phyloP scores from a whole-genome alignment of 2,888 invertebrate genomes.

The Drosophila quinaria region DNA sequence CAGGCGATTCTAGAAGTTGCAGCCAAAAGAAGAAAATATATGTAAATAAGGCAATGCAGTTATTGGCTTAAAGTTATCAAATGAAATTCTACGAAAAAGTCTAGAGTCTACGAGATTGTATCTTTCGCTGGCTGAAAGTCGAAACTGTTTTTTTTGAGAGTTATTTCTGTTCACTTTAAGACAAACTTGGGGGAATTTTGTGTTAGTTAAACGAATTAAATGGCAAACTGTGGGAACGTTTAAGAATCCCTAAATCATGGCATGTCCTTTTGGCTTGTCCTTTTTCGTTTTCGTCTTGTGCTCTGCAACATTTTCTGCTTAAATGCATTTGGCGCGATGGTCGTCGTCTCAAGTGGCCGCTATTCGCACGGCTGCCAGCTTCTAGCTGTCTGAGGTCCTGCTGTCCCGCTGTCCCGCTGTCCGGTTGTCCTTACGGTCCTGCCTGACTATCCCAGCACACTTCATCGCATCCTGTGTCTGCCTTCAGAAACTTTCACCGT shows the following conservation, averaged over 20 bases:
- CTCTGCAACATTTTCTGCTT: slow-evolving; percentile 64
- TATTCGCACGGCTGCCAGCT: slow-evolving; percentile 33
- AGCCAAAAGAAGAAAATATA: slow-evolving; percentile 44
- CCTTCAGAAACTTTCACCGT: slow-evolving; percentile 66
- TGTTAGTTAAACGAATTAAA: slow-evolving; percentile 45
- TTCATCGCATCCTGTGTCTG: slow-evolving; percentile 40
- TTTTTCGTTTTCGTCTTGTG: slow-evolving; percentile 9
- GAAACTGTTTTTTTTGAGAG: slow-evolving; percentile 24
- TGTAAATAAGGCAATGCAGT: slow-evolving; percentile 50
- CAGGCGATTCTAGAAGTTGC: slow-evolving; percentile 62
- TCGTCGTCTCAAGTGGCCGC: slow-evolving; percentile 64
- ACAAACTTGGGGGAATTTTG: slow-evolving; percentile 15
- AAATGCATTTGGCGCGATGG: slow-evolving; percentile 67
- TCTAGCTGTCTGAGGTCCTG: slow-evolving; percentile 35
- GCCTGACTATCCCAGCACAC: slow-evolving; percentile 16
- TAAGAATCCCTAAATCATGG: slow-evolving; percentile 68
- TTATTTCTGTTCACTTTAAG: slow-evolving; percentile 16
- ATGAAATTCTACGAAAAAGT: slow-evolving; percentile 14
- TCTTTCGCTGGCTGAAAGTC: slow-evolving; percentile 23
- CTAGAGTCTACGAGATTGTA: slow-evolving; percentile 27
- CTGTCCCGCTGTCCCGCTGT: slow-evolving; percentile 4
- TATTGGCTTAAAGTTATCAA: slow-evolving; percentile 30
- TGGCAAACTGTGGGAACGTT: slow-evolving; percentile 56
- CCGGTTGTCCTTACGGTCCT: slow-evolving; percentile 12
- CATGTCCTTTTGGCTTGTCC: slow-evolving; percentile 46